Conservation (phyloP, 2,797 vertebrate species). For the Chiroxiphia lanceolata region DNA sequence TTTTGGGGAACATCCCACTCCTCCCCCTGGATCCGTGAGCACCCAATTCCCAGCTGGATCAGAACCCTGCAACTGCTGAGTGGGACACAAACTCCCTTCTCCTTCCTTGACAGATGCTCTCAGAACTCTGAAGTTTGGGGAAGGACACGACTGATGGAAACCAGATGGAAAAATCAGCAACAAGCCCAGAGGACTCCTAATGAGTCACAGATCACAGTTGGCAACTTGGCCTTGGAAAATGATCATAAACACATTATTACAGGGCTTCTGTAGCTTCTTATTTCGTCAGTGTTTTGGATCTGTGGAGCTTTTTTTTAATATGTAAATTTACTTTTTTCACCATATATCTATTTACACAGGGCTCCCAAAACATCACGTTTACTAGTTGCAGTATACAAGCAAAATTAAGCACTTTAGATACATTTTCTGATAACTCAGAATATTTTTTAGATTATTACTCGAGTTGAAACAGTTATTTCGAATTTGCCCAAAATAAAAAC, state of each 20-base stretch:
- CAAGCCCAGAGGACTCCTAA: neutral
- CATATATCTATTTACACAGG: neutral
- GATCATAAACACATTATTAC: neutral
- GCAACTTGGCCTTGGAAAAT: neutral
- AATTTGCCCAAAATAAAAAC: neutral
- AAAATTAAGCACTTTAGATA: neutral
- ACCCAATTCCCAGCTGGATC: neutral
- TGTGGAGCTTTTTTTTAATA: neutral
- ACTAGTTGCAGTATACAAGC: neutral
- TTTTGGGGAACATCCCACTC: neutral
- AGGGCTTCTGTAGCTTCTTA: neutral
- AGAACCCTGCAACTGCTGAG: neutral
- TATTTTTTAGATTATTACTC: neutral
- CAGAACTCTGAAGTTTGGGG: neutral
- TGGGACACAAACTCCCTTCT: neutral
- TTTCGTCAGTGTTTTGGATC: neutral
- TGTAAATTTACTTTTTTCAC: neutral
- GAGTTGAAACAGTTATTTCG: neutral
- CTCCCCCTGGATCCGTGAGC: neutral
- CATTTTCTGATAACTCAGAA: neutral
- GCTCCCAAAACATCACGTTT: neutral
- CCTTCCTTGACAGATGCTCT: neutral
- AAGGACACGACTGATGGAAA: neutral
- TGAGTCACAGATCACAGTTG: neutral
- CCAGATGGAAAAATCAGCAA: neutral